Percentiles rank a stretch among this genome's conserved stretches.
Conservation (phyloP, 2,888 invertebrate genomes). For the Andrena bucephala region DNA sequence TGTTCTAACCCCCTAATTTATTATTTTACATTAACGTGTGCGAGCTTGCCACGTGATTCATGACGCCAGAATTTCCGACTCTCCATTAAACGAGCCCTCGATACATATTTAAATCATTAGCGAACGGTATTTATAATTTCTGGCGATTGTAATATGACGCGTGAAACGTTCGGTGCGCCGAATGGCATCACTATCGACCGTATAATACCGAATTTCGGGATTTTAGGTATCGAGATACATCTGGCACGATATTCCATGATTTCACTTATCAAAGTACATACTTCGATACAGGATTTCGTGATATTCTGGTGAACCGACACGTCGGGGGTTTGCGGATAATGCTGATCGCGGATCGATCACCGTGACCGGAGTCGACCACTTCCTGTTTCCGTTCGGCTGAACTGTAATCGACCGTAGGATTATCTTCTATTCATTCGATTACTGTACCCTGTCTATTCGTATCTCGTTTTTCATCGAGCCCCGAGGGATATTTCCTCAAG, state of each 20-base stretch:
- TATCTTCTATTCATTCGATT: conserved; percentile 39
- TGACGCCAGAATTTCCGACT: too few relatives aligned
- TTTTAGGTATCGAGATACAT: neutral
- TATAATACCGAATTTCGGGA: neutral
- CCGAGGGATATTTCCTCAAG: neutral
- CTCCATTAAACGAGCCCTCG: too few relatives aligned
- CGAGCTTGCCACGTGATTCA: too few relatives aligned
- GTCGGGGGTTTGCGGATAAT: conserved; percentile 21
- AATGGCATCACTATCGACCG: neutral
- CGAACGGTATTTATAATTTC: too few relatives aligned
- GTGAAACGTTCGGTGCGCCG: neutral
- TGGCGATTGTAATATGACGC: neutral
- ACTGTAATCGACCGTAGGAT: conserved; percentile 56
- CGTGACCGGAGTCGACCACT: conserved; percentile 42
- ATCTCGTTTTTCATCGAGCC: neutral
- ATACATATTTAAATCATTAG: too few relatives aligned
- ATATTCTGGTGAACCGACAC: too few relatives aligned
- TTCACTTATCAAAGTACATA: neutral
- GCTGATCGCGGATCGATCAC: conserved; percentile 37
- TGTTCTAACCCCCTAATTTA: neutral
- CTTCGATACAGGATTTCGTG: neutral
- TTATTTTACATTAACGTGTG: neutral
- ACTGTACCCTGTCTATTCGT: conserved; percentile 10
- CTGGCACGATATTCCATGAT: neutral
- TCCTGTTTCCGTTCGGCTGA: conserved; percentile 56